Conservation (phyloP, 2,797 vertebrate genomes). For the Rhinatrema bivittatum region DNA sequence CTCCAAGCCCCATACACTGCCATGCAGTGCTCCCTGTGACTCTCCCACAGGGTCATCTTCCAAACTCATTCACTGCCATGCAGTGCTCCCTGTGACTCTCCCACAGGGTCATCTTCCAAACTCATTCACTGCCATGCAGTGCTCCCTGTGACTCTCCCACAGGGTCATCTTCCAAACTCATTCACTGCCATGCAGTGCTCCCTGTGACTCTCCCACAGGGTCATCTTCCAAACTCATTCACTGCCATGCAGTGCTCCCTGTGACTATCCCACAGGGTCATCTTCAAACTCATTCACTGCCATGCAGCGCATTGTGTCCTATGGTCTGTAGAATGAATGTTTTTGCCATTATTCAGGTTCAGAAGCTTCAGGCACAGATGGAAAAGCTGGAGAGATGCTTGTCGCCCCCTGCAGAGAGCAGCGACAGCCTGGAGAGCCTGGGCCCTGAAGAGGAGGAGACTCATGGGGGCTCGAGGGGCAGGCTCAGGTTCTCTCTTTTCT, state of each 20-base stretch:
- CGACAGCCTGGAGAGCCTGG: constrained; percentile 3
- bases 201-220: too few species aligned
- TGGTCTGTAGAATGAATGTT: not conserved
- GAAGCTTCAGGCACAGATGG: constrained; percentile 19
- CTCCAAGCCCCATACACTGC: too few species aligned
- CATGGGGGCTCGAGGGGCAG: constrained; percentile 25
- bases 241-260: too few species aligned
- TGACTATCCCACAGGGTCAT: fast-evolving
- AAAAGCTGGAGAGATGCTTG: constrained; percentile 26
- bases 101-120: fast-evolving
- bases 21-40: too few species aligned
- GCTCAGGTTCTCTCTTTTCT: constrained; percentile 54
- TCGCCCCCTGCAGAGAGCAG: constrained; percentile 15
- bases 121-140: too few species aligned
- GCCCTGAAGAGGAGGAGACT: not conserved
- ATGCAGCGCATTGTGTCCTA: not conserved
- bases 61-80: too few species aligned
- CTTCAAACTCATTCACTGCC: not conserved
- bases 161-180: too few species aligned
- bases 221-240: too few species aligned
- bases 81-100: not conserved
- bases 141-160: too few species aligned
- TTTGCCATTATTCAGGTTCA: constrained; percentile 7
- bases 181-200: too few species aligned
- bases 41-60: too few species aligned